A percentile compares a stretch with the other conserved stretches of the same genome.
Conservation (phyloP, 2,888 invertebrate species). For the Aspidiotus rigidus region DNA sequence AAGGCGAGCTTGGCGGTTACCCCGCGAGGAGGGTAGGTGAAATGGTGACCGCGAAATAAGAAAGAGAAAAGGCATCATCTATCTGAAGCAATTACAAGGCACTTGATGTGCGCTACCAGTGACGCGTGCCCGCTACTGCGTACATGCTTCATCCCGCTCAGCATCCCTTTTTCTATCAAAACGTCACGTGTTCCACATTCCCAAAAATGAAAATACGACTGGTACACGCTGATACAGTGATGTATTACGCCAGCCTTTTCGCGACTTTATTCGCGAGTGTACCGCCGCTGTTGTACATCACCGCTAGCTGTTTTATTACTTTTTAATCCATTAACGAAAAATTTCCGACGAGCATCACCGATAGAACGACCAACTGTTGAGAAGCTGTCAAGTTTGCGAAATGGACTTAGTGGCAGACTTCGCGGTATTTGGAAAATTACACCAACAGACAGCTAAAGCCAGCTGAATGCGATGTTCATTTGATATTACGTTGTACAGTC, state of each 20-base stretch:
- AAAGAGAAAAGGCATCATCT: slow-evolving; percentile 17
- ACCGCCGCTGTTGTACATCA: background rate
- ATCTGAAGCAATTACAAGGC: slow-evolving; percentile 31
- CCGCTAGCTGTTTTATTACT: slow-evolving; percentile 16
- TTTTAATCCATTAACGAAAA: slow-evolving; percentile 31
- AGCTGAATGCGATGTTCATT: no score
- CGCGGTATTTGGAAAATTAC: background rate
- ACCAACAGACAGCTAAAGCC: no score
- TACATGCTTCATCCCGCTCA: background rate
- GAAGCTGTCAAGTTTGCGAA: background rate
- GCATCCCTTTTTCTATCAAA: slow-evolving; percentile 13
- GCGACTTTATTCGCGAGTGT: background rate
- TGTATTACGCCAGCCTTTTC: slow-evolving; percentile 20
- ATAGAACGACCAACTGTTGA: background rate
- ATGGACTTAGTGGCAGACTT: background rate
- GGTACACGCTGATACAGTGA: slow-evolving; percentile 24
- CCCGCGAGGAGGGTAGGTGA: background rate
- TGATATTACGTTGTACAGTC: no score
- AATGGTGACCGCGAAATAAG: background rate
- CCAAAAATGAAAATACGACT: slow-evolving; percentile 22
- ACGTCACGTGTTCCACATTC: slow-evolving; percentile 25
- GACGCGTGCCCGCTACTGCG: slow-evolving; percentile 22
- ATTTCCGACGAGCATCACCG: slow-evolving; percentile 7
- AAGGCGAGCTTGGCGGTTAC: background rate
- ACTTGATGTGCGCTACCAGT: slow-evolving; percentile 30